phyloP scores from a whole-genome alignment of 2,888 invertebrate genomes.

The Baronia brevicornis region DNA sequence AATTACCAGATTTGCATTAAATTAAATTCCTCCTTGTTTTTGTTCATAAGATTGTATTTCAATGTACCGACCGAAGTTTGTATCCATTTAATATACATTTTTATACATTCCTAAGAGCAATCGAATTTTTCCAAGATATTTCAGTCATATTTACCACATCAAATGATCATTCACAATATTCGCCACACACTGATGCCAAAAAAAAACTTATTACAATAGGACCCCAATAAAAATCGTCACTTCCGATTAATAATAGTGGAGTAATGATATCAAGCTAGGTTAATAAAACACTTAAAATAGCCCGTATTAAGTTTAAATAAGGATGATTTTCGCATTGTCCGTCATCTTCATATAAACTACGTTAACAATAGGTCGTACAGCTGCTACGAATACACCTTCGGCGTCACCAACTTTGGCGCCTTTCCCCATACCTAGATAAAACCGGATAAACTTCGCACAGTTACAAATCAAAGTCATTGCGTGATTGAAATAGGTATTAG shows the following conservation, averaged over 20 bases:
- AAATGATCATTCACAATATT: constrained; percentile 8
- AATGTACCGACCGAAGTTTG: too few species aligned
- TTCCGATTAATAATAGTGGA: constrained; percentile 44
- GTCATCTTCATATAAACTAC: too few species aligned
- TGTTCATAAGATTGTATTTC: too few species aligned
- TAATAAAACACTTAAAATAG: constrained; percentile 15
- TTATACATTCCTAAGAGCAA: too few species aligned
- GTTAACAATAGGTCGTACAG: constrained; percentile 45
- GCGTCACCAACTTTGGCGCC: constrained; percentile 27
- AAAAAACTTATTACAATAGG: constrained; percentile 21
- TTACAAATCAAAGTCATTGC: not conserved
- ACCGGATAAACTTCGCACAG: not conserved
- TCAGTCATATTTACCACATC: too few species aligned
- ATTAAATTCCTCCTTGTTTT: too few species aligned
- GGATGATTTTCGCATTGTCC: constrained; percentile 20
- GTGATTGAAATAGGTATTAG: too few species aligned
- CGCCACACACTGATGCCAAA: constrained; percentile 5
- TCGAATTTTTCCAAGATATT: too few species aligned
- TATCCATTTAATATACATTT: too few species aligned
- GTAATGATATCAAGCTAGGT: constrained; percentile 23
- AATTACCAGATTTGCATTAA: too few species aligned
- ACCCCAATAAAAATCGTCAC: constrained; percentile 41
- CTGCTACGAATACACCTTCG: constrained; percentile 36
- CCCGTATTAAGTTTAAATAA: constrained; percentile 19
- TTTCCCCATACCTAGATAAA: constrained; percentile 12